Percentiles rank a stretch among this genome's conserved stretches.
phyloP scores from a whole-genome alignment of 1,140 invertebrate species.

The Ptiloglossa arizonensis region DNA sequence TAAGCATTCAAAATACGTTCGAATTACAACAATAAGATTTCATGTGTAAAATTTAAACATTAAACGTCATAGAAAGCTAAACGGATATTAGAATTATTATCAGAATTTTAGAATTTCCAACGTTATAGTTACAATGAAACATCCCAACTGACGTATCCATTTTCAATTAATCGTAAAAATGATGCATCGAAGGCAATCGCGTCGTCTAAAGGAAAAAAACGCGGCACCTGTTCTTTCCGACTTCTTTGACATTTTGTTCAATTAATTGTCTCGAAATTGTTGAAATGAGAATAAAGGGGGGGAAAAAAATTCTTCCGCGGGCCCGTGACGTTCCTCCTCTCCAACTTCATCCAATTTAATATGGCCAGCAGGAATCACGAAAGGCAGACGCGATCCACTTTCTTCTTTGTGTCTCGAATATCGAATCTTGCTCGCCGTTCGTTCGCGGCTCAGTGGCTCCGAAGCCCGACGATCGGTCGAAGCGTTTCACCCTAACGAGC shows the following conservation, averaged over 20 bases:
- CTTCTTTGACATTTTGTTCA: not conserved
- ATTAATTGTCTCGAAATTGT: slow-evolving; percentile 3
- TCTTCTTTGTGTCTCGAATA: slow-evolving; percentile 60
- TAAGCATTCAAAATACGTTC: too few relatives aligned
- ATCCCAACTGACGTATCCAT: not conserved
- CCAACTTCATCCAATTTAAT: slow-evolving; percentile 36
- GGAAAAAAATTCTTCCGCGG: not conserved
- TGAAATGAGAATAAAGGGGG: not conserved
- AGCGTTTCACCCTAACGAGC: slow-evolving; percentile 62
- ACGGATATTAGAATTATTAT: too few relatives aligned
- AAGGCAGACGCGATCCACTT: slow-evolving; percentile 56
- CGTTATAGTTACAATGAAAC: too few relatives aligned
- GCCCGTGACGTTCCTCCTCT: not conserved
- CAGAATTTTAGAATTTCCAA: too few relatives aligned
- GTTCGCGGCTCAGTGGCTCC: slow-evolving; percentile 52
- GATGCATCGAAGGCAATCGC: too few relatives aligned
- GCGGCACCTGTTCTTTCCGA: not conserved
- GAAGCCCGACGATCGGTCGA: slow-evolving; percentile 39
- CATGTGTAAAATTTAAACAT: too few relatives aligned
- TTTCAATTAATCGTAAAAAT: not conserved
- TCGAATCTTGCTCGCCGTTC: slow-evolving; percentile 36
- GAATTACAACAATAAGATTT: too few relatives aligned
- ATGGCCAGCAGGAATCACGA: slow-evolving; percentile 45
- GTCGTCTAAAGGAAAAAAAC: not conserved
- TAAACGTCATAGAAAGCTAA: too few relatives aligned